These are phyloP conservation scores for Strix occidentalis DNA, from an alignment of 2,797 vertebrate species.

Conservation along the genomic window DNA sequence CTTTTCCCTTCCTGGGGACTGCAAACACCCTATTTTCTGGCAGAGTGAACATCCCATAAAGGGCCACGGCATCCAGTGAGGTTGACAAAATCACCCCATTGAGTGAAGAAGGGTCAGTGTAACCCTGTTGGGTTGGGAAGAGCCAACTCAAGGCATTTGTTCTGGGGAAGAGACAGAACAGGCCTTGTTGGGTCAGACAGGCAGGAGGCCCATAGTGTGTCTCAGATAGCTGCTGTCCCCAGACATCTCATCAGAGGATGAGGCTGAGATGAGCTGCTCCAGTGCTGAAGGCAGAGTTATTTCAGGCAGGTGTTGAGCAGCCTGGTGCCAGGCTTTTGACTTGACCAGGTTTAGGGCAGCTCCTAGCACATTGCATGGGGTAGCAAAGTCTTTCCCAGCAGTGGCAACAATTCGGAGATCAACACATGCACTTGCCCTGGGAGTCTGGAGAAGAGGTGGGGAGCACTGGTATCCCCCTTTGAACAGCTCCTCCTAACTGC, in stretches of 20 bases:
- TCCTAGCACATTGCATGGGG: no score
- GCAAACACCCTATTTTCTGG: neutral
- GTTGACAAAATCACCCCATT: neutral
- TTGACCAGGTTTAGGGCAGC: neutral
- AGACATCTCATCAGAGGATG: neutral
- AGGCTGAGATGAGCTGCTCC: neutral
- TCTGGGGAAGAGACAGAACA: neutral
- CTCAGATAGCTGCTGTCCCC: neutral
- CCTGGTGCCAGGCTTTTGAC: neutral
- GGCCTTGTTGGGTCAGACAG: neutral
- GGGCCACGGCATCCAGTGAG: fast-evolving
- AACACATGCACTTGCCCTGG: neutral
- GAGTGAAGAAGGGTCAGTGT: neutral
- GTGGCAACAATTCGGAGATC: neutral
- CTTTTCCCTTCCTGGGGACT: neutral
- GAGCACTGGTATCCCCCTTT: neutral
- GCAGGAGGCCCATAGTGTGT: neutral
- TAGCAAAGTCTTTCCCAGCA: neutral
- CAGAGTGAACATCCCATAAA: neutral
- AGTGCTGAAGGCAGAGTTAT: neutral
- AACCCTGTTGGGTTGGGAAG: neutral
- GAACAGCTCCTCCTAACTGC: neutral
- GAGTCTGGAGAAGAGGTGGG: neutral
- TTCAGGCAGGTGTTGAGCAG: fast-evolving
- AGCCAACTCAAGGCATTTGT: neutral